Percentiles rank a stretch among this genome's conserved stretches.
Conservation (phyloP, 2,888 invertebrate genomes). For the Oscheius myriophilus region DNA sequence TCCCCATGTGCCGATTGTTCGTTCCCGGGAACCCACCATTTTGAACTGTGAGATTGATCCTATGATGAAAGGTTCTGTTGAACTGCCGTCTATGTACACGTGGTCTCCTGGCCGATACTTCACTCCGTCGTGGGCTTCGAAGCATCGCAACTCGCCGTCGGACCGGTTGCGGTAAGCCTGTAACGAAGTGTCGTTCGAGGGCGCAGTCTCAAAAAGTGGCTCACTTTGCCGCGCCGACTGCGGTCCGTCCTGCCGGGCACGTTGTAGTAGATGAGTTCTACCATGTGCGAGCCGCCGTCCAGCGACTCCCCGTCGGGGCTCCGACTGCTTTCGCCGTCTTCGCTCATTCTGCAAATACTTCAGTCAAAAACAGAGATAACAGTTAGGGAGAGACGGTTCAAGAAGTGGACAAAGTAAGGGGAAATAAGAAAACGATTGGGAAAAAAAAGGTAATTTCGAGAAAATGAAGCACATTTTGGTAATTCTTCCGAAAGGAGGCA, state of each 20-base stretch:
- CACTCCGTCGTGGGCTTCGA: conserved; percentile 59
- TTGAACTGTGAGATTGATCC: conserved; percentile 57
- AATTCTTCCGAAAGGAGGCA: no score
- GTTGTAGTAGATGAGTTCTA: conserved; percentile 52
- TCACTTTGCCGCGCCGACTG: conserved; percentile 47
- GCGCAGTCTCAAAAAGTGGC: background rate
- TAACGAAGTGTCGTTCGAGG: conserved; percentile 15
- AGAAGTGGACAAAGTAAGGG: conserved; percentile 20
- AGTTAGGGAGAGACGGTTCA: background rate
- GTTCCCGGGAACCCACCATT: conserved; percentile 53
- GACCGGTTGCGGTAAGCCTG: conserved; percentile 58
- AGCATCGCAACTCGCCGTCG: conserved; percentile 59
- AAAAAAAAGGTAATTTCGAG: background rate
- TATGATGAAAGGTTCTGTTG: conserved; percentile 58
- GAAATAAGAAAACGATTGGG: background rate
- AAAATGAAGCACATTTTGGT: background rate
- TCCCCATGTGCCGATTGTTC: background rate
- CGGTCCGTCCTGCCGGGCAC: conserved; percentile 44
- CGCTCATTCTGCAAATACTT: conserved; percentile 19
- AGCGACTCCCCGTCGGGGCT: conserved; percentile 22
- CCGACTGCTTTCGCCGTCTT: conserved; percentile 30
- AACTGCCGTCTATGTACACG: conserved; percentile 57
- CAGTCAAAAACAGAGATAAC: conserved; percentile 1
- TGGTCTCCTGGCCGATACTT: conserved; percentile 58
- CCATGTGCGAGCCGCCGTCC: conserved; percentile 25